Base-by-base conservation (phyloP, 1,140 invertebrate species). In the Drosophila gunungcola region DNA sequence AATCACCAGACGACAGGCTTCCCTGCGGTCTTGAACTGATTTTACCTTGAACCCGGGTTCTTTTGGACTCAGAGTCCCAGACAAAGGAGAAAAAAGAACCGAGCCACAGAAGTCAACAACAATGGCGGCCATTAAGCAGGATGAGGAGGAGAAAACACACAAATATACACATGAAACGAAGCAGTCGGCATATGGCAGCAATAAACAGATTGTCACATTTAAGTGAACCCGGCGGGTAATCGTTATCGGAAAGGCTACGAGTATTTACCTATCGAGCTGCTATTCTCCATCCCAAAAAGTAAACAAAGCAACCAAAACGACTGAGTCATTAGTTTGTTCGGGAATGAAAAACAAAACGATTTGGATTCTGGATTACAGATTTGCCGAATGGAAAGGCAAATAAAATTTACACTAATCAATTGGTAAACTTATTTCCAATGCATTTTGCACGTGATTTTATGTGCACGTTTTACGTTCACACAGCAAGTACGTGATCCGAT, bases 41-140 rank as follows among this genome's bases (percentile, higher is more conserved):
- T 78, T 78, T 42, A 69, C 75, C 75, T 78, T 78, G 75, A 78
- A 78, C 75, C 55, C 57, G 11, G 36, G 52, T 41, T 38, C 42
- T 52, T 39, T 67, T 67, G 43, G 32, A 9, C 6, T 32, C 29
- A 32, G 29, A 32, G 29, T 6, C 46, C 36, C 34, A 61, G 62
- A 58, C 72, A 75, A 68, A 60, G 42, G 21, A 32, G 9, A 48
- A 42, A 42, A 48, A 36, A 54, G n/a, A 51, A 51, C 38, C 27
- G 49, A 51, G 43, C 38, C 64, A 70, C 69, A 76, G 25, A 75
- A 64, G 72, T 75, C 72, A 74, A 73, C 56, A 70, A 75, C 68
- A 72, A 72, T 70, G 68, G 68, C 39, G 54, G 11, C 21, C 67
- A 45, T 69, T 69, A 34, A 52, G 27, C 12, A 38, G 62, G 64